phyloP scores from a whole-genome alignment of 1,140 invertebrate species.

The Myzus persicae region DNA sequence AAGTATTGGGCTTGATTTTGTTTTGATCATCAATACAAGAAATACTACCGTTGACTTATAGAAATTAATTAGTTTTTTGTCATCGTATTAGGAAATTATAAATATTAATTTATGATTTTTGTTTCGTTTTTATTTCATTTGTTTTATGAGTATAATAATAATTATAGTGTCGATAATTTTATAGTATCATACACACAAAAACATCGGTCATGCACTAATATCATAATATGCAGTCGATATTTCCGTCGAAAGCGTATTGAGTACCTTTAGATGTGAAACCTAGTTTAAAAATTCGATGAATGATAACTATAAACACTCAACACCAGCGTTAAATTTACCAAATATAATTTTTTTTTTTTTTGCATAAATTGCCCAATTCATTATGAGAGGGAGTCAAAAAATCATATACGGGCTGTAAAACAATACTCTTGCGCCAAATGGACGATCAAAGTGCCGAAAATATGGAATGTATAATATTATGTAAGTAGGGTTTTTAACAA shows the following conservation, averaged over 20 bases:
- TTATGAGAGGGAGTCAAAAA: constrained; percentile 11
- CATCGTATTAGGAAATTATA: no score
- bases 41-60: background rate
- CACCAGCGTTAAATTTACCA: background rate
- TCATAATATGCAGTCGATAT: background rate
- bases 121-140: no score
- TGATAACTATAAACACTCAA: background rate
- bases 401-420: constrained; percentile 34
- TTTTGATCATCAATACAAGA: no score
- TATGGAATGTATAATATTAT: background rate
- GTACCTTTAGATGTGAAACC: background rate
- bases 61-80: background rate
- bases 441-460: constrained; percentile 11
- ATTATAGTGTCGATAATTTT: no score
- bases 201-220: no score
- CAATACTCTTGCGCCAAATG: background rate
- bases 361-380: background rate
- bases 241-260: background rate
- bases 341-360: background rate
- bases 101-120: no score
- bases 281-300: background rate
- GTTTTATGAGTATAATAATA: no score
- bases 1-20: no score
- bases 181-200: background rate
- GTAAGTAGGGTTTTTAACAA: background rate